A percentile compares a stretch with the other conserved stretches of the same genome.
These are phyloP conservation scores for Vireo griseus DNA, from an alignment of 2,797 vertebrate genomes.

Conservation along the genomic window DNA sequence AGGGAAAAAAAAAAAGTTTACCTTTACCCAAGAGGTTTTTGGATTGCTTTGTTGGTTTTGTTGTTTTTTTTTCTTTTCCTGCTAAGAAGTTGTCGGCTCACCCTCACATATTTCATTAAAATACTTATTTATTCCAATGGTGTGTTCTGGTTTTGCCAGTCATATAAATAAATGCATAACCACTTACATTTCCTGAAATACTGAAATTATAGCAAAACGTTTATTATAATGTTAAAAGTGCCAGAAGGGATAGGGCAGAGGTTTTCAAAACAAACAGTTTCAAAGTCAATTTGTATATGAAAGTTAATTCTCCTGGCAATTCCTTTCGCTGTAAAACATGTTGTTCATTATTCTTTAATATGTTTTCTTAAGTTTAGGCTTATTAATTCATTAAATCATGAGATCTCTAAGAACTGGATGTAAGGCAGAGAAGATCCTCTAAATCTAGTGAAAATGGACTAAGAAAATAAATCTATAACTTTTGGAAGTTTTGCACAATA, in stretches of 20 bases:
- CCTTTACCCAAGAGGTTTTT: background rate
- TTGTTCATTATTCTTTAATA: constrained; percentile 47
- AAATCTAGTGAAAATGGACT: background rate
- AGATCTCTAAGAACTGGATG: background rate
- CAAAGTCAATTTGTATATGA: background rate
- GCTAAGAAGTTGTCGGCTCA: background rate
- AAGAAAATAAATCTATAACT: background rate
- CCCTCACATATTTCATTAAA: background rate
- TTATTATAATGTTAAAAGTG: background rate
- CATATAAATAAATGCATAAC: constrained; percentile 9
- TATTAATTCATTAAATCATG: constrained; percentile 63
- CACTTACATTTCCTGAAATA: background rate
- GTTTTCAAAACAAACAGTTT: constrained; percentile 41
- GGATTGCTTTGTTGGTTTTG: background rate
- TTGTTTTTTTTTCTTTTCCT: background rate
- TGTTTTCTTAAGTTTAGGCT: constrained; percentile 6
- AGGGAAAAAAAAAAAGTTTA: background rate
- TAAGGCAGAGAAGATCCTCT: background rate
- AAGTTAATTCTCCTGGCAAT: constrained; percentile 36
- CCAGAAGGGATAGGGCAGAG: constrained; percentile 39
- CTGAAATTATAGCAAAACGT: background rate
- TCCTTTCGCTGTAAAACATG: constrained; percentile 14
- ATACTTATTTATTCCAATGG: background rate
- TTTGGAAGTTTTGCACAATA: background rate
- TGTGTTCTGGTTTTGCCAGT: background rate